Percentiles rank a stretch among this genome's conserved stretches.
These are phyloP conservation scores for Megathymus violae DNA, from an alignment of 1,140 invertebrate genomes.

Conservation along the genomic window DNA sequence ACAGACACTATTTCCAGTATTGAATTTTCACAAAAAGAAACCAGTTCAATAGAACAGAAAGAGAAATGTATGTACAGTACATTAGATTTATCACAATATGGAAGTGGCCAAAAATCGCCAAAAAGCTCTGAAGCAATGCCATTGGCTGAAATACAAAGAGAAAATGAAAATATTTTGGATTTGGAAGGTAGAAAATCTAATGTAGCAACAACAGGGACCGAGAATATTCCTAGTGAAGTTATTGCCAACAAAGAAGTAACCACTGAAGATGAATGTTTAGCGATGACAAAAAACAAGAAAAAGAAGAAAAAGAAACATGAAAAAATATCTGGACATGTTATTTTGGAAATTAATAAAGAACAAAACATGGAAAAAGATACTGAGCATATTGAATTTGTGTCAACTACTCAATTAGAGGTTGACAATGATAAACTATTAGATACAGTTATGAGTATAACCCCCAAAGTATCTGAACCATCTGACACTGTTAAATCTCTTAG, in stretches of 20 bases:
- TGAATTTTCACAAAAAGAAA: slow-evolving; percentile 2
- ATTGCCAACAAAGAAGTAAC: slow-evolving; percentile 13
- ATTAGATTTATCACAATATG: no score
- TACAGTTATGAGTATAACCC: slow-evolving; percentile 33
- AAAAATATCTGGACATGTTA: background rate
- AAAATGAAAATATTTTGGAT: background rate
- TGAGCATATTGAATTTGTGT: slow-evolving; percentile 17
- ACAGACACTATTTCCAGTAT: background rate
- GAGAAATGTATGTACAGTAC: no score
- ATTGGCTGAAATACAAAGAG: background rate
- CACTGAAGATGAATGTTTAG: slow-evolving; percentile 5
- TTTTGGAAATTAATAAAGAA: slow-evolving; percentile 1
- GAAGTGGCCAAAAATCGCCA: no score
- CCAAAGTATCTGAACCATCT: slow-evolving; percentile 33
- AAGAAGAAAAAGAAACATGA: slow-evolving; percentile 33
- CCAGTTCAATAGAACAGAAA: background rate
- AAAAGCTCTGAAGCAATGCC: background rate
- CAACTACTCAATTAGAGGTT: background rate
- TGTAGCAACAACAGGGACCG: background rate
- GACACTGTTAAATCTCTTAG: slow-evolving; percentile 23
- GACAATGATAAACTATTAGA: slow-evolving; percentile 14
- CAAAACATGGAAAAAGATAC: slow-evolving; percentile 23
- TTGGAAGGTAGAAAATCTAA: no score
- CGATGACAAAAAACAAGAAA: slow-evolving; percentile 13
- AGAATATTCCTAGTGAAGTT: background rate